phyloP scores from a whole-genome alignment of 2,888 invertebrate genomes.

The Leucozona laternaria region DNA sequence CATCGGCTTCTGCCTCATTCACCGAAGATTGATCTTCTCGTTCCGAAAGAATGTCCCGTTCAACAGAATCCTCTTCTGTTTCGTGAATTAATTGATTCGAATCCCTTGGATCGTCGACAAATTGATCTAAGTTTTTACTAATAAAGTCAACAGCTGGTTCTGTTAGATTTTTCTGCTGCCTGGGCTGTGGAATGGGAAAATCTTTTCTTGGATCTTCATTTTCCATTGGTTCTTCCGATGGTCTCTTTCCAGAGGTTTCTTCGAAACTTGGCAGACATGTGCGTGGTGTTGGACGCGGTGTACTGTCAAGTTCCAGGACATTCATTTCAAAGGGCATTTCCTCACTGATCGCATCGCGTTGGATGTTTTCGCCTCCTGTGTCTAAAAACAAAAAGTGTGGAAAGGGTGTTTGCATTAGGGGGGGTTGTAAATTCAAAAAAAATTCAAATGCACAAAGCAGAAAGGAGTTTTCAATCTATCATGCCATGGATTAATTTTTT shows the following conservation, averaged over 20 bases:
- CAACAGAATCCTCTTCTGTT: constrained; percentile 3
- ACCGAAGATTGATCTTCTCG: constrained; percentile 4
- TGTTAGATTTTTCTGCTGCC: neutral
- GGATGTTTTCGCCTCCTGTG: constrained; percentile 81
- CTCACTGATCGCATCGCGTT: constrained; percentile 42
- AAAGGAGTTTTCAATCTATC: constrained; percentile 57
- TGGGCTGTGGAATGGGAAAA: neutral
- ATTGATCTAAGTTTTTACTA: neutral
- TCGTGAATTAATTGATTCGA: neutral
- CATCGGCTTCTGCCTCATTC: neutral
- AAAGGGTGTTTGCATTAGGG: constrained; percentile 82
- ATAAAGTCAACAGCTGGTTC: neutral
- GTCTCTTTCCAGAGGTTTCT: neutral
- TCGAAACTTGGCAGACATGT: constrained; percentile 79
- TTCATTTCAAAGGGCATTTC: constrained; percentile 66
- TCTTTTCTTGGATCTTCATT: neutral
- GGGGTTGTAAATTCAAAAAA: constrained; percentile 76
- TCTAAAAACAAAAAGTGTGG: constrained; percentile 83
- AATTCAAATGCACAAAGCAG: constrained; percentile 39
- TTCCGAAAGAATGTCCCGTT: neutral
- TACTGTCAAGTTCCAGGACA: constrained; percentile 72
- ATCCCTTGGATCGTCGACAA: neutral
- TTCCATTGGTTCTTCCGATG: neutral
- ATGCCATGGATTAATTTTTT: constrained; percentile 53
- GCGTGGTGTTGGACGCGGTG: constrained; percentile 85